phyloP scores from a whole-genome alignment of 2,113 vertebrate species.

The Elephas maximus region DNA sequence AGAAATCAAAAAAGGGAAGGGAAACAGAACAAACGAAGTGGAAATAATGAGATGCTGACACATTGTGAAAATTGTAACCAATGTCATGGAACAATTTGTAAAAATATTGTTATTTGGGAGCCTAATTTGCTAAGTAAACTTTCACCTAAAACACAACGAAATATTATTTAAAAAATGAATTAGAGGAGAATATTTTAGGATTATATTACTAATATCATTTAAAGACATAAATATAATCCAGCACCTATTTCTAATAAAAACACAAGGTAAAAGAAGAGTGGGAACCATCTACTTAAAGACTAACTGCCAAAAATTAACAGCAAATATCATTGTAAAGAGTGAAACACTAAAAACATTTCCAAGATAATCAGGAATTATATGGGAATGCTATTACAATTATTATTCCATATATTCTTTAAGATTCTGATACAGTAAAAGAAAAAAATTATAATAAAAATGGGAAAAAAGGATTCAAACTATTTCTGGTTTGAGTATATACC shows the following conservation, averaged over 20 bases:
- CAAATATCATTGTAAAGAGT: background rate
- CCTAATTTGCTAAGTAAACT: too few species aligned
- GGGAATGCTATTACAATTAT: background rate
- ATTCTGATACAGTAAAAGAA: background rate
- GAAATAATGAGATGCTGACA: too few species aligned
- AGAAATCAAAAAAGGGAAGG: too few species aligned
- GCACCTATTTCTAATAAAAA: background rate
- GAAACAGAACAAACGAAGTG: too few species aligned
- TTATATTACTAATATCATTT: background rate
- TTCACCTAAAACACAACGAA: too few species aligned
- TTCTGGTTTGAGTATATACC: too few species aligned
- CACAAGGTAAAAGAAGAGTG: background rate
- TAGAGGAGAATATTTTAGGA: background rate
- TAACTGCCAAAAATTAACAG: slow-evolving; percentile 16
- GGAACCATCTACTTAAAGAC: slow-evolving; percentile 1
- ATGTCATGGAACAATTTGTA: too few species aligned
- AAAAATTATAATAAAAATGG: too few species aligned
- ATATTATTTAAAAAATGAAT: too few species aligned
- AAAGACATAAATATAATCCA: background rate
- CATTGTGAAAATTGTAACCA: too few species aligned
- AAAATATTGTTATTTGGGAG: too few species aligned
- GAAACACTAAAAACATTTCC: background rate
- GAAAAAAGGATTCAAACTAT: too few species aligned
- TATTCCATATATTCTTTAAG: slow-evolving; percentile 31
- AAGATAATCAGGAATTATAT: slow-evolving; percentile 19